Evolutionary conservation across 1,140 invertebrate species (phyloP).

Genomic region (Trachelipus rathkii): DNA sequence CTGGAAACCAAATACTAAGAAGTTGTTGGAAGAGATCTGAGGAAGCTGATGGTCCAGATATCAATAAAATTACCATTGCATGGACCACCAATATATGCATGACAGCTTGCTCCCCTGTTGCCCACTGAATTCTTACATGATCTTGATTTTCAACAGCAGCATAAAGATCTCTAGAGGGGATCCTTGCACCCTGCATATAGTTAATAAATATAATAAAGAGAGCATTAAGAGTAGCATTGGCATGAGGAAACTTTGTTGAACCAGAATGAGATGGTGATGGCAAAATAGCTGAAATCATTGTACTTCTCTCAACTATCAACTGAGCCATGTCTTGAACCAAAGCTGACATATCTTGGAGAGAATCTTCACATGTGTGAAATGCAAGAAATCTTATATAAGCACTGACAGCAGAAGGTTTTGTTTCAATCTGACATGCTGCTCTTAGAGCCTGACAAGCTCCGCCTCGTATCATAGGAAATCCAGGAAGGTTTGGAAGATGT

Average conservation of each 20-base stretch:
- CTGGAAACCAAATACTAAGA: conserved; percentile 64
- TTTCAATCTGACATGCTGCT: conserved; percentile 85
- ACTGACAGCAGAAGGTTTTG: conserved; percentile 74
- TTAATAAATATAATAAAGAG: conserved; percentile 72
- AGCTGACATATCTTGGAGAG: conserved; percentile 56
- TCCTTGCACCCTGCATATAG: conserved; percentile 65
- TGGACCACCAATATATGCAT: conserved; percentile 86
- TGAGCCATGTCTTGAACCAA: conserved; percentile 72
- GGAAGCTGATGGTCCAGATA: conserved; percentile 64
- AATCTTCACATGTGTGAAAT: conserved; percentile 63
- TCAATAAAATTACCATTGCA: conserved; percentile 88
- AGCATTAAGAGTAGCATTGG: conserved; percentile 65
- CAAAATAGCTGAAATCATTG: conserved; percentile 76
- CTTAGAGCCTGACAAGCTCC: conserved; percentile 57
- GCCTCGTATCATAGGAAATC: conserved; percentile 52
- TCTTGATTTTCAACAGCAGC: conserved; percentile 62
- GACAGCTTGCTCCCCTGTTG: conserved; percentile 72
- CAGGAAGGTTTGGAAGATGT: conserved; percentile 56
- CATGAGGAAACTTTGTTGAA: conserved; percentile 50
- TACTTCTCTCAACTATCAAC: conserved; percentile 86
- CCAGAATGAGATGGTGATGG: conserved; percentile 54
- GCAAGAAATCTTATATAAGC: conserved; percentile 85
- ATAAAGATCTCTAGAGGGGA: conserved; percentile 49
- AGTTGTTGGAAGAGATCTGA: conserved; percentile 59
- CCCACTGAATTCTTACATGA: conserved; percentile 73